A percentile compares a stretch with the other conserved stretches of the same genome.
These are phyloP conservation scores for Heliconius eleuchia DNA, from an alignment of 1,140 invertebrate genomes.

Conservation along the genomic window DNA sequence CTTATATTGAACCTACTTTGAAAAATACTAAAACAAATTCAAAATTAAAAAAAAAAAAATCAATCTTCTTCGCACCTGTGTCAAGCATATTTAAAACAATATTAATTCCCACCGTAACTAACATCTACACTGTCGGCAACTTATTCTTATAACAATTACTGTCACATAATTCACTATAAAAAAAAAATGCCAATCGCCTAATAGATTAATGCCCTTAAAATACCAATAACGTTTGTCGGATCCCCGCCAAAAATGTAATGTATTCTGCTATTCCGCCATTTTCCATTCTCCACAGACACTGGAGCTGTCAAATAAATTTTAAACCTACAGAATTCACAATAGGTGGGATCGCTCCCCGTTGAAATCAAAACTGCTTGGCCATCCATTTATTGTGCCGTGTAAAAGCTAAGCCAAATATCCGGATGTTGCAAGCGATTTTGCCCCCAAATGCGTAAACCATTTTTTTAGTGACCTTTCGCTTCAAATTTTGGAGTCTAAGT, in stretches of 20 bases:
- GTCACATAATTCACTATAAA: constrained; percentile 69
- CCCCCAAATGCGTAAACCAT: constrained; percentile 55
- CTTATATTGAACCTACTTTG: too few relatives aligned
- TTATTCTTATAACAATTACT: constrained; percentile 56
- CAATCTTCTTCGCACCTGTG: background rate
- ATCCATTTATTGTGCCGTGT: constrained; percentile 44
- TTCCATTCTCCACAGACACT: constrained; percentile 79
- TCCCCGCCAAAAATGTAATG: constrained; percentile 78
- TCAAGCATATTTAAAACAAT: constrained; percentile 56
- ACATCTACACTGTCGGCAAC: constrained; percentile 66
- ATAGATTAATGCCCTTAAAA: constrained; percentile 76
- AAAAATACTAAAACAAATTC: background rate
- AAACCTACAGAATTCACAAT: constrained; percentile 77
- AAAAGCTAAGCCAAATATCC: constrained; percentile 45
- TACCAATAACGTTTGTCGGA: constrained; percentile 80
- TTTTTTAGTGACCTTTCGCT: constrained; percentile 69
- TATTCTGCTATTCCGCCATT: constrained; percentile 78
- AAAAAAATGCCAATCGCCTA: constrained; percentile 64
- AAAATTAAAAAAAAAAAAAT: background rate
- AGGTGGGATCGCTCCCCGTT: constrained; percentile 63
- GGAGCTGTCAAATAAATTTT: constrained; percentile 79
- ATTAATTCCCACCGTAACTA: constrained; percentile 73
- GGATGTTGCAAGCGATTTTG: constrained; percentile 59
- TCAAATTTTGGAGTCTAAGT: constrained; percentile 59
- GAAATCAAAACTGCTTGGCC: constrained; percentile 66